Evolutionary conservation across 2,797 vertebrate species (phyloP).

Genomic region (Chelidonichthys spinosus): DNA sequence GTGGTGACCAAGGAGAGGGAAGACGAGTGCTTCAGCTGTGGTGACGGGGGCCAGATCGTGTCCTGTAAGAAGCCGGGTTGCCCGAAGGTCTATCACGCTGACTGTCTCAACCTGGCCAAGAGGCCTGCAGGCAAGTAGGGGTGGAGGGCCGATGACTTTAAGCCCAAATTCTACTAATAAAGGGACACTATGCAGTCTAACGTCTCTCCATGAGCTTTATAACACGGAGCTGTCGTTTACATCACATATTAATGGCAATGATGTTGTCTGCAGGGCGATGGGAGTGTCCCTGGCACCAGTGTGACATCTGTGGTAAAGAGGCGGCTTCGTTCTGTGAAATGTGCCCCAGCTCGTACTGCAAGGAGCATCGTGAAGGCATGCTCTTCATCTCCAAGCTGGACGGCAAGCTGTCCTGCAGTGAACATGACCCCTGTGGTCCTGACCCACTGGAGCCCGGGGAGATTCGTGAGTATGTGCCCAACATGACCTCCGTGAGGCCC

Average conservation of each 20-base stretch:
- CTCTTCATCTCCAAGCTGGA: constrained; percentile 99
- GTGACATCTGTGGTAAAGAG: constrained; percentile 93
- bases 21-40: constrained; percentile 98
- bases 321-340: constrained; percentile 98
- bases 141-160: background rate
- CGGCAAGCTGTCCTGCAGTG: constrained; percentile 94
- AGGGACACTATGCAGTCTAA: background rate
- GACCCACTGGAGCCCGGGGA: constrained; percentile 97
- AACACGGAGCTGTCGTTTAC: background rate
- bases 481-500: constrained; percentile 59
- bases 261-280: constrained; percentile 89
- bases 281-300: constrained; percentile 99
- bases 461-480: constrained; percentile 91
- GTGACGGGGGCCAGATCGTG: constrained; percentile 95
- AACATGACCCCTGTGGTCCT: constrained; percentile 96
- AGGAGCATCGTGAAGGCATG: constrained; percentile 95
- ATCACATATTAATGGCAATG: background rate
- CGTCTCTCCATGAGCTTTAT: background rate
- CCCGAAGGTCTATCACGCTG: constrained; percentile 97
- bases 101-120: constrained; percentile 97
- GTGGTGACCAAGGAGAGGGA: constrained; percentile 94
- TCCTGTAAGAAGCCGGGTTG: constrained; percentile 98
- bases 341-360: constrained; percentile 98
- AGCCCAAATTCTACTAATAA: background rate
- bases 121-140: constrained; percentile 91